Conservation (phyloP, 1,140 invertebrate species). For the Brachionus asplanchnoidis region DNA sequence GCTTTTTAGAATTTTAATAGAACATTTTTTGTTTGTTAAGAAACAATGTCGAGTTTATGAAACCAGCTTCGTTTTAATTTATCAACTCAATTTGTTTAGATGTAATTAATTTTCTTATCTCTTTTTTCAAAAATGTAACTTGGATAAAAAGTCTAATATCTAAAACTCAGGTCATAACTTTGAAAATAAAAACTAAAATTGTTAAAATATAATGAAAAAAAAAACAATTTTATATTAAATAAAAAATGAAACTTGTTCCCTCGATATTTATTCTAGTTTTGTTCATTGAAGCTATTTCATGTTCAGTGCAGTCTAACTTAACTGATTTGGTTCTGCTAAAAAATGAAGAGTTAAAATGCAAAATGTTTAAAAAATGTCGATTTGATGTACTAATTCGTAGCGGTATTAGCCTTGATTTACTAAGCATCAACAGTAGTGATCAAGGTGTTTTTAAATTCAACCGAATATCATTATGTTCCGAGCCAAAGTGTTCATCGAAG, state of each 20-base stretch:
- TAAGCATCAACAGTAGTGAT: neutral
- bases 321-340: neutral
- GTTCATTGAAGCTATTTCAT: neutral
- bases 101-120: neutral
- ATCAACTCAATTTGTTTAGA: neutral
- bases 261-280: neutral
- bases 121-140: neutral
- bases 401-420: neutral
- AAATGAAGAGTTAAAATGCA: constrained; percentile 7
- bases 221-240: neutral
- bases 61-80: neutral
- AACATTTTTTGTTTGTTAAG: neutral
- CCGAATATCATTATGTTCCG: neutral
- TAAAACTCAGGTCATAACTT: neutral
- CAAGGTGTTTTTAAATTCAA: neutral
- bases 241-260: neutral
- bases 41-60: neutral
- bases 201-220: neutral
- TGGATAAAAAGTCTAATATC: neutral
- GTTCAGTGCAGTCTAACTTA: neutral
- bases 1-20: too few relatives aligned
- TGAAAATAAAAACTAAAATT: neutral
- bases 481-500: neutral
- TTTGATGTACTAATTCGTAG: neutral
- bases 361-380: neutral